phyloP scores from a whole-genome alignment of 1,140 invertebrate genomes.

The Ephestia elutella region DNA sequence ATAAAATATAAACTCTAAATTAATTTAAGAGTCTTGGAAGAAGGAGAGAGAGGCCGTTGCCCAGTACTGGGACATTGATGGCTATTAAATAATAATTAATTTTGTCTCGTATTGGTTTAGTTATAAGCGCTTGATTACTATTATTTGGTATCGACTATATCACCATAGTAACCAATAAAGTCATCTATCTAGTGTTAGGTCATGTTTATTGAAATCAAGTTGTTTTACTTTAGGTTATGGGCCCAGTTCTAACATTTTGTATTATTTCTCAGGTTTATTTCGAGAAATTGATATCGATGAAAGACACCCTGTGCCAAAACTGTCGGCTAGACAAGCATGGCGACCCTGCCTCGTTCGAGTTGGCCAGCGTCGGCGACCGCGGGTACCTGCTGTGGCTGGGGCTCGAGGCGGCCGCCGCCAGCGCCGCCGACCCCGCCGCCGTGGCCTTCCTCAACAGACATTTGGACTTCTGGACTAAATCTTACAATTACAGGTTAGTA shows the following conservation, averaged over 20 bases:
- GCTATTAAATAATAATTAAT: no score
- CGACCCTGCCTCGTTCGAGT: slow-evolving; percentile 80
- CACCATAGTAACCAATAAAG: no score
- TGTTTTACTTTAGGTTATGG: no score
- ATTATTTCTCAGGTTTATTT: slow-evolving; percentile 77
- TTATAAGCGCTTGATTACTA: no score
- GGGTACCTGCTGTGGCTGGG: slow-evolving; percentile 87
- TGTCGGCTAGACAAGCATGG: slow-evolving; percentile 46
- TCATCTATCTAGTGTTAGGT: no score
- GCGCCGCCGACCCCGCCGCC: slow-evolving; percentile 79
- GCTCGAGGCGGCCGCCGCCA: slow-evolving; percentile 85
- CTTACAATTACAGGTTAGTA: slow-evolving; percentile 81
- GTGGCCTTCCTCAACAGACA: slow-evolving; percentile 81
- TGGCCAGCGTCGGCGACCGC: slow-evolving; percentile 80
- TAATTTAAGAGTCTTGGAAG: no score
- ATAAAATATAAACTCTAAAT: no score
- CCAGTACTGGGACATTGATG: no score
- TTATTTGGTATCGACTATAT: no score
- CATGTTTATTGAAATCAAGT: no score
- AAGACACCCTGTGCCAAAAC: slow-evolving; percentile 58
- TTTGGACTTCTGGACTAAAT: slow-evolving; percentile 84
- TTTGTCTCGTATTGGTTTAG: no score
- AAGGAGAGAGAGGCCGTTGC: no score
- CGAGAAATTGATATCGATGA: slow-evolving; percentile 83
- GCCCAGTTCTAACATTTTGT: slow-evolving; percentile 17